Evolutionary conservation across 2,113 vertebrate species (phyloP), one percentile per base, ranked within the genome.

Genomic region (Tor tambroides): DNA sequence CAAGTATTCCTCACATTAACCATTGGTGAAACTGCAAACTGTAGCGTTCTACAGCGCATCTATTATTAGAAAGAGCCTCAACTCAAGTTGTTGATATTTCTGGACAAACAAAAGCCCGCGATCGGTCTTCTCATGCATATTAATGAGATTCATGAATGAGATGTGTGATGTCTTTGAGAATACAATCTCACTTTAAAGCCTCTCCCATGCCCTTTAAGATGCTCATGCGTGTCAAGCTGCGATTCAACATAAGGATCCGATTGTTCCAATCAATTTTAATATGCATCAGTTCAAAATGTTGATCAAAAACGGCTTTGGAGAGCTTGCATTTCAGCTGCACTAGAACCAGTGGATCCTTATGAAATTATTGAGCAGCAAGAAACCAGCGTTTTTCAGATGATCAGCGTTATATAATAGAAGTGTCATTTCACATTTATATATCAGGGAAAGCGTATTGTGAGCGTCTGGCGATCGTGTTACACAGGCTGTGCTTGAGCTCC

Each of bases 401-500:
- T 63, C 10, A 15, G 32, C 32, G 1, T 82, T 67, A 65, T 17
- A 28, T 65, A 49, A 82, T 2, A 17, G 21, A 56, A 3, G 10
- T 83, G 59, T 74, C 17, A 28, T 46, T 84, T 86, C 75, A 65
- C 88, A 86, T 71, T 79, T 79, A 8, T 79, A 23, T n/a, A 41
- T 51, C 80, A 54, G 26, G 76, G 71, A 76, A 83, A 63, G 86
- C 80, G 86, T 81, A 86, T 75, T 84, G 74, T 80, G 80, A 86
- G 41, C 14, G 61, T 67, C 59, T 82, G 80, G 12, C 38, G 46
- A 35, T 83, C 76, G 51, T 54, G 51, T 46, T 32, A 28, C 41
- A 69, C 32, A 78, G 87, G 43, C 85, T 84, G 83, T 72, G 87
- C 32, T 85, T 74, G 67, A 63, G 49, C 43, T 80, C 43, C 67